Conservation (phyloP, 2,113 vertebrate genomes). For the Notarius quadriscutis region DNA sequence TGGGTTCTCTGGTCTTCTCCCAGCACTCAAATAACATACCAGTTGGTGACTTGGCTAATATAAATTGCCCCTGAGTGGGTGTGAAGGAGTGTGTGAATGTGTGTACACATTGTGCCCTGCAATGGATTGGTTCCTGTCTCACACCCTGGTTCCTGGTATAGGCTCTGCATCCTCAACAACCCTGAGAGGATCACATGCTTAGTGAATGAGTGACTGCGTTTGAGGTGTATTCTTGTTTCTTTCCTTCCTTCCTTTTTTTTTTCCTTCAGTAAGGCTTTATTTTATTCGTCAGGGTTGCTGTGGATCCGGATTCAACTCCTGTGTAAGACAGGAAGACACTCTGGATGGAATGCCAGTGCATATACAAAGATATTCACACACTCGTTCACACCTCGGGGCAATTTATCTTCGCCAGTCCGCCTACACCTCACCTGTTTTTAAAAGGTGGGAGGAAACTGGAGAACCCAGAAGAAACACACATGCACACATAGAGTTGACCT, state of each 20-base stretch:
- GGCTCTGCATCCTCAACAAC: neutral
- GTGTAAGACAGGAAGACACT: neutral
- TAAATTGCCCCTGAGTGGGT: neutral
- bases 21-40: neutral
- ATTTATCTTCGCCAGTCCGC: neutral
- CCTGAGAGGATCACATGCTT: neutral
- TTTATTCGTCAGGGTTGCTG: neutral
- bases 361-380: neutral
- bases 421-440: neutral
- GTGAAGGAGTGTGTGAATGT: neutral
- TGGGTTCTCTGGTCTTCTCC: neutral
- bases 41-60: neutral
- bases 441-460: neutral
- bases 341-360: neutral
- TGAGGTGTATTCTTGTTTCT: neutral
- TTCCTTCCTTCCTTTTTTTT: neutral
- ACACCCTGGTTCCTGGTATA: neutral
- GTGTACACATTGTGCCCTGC: neutral
- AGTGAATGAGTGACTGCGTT: neutral
- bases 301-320: neutral
- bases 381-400: neutral
- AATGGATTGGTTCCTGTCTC: neutral
- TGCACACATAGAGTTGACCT: neutral
- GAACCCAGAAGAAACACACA: neutral
- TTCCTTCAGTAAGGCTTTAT: neutral